Conservation (phyloP, 2,888 invertebrate genomes). For the Eupithecia inturbata region DNA sequence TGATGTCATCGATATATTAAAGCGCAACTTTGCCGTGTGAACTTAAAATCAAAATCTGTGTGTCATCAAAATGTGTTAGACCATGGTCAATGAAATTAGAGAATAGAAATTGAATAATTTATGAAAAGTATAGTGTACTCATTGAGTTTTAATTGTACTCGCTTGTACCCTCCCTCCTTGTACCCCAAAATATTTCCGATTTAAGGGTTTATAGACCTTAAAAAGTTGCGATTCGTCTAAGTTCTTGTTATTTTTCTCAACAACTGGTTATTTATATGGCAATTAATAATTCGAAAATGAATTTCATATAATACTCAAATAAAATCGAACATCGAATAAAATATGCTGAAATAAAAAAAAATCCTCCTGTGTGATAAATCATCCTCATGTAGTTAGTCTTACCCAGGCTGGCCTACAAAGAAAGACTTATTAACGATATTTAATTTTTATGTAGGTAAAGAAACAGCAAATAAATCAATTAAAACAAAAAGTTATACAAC, state of each 20-base stretch:
- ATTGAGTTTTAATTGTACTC: too few relatives aligned
- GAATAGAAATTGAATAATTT: not conserved
- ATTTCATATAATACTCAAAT: too few relatives aligned
- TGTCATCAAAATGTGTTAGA: not conserved
- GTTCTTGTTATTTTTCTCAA: not conserved
- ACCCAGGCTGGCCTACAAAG: too few relatives aligned
- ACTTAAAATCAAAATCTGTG: constrained; percentile 7
- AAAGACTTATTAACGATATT: too few relatives aligned
- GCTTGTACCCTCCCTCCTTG: too few relatives aligned
- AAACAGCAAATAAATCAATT: not conserved
- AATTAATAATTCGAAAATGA: not conserved
- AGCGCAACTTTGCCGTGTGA: constrained; percentile 1
- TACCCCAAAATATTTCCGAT: too few relatives aligned
- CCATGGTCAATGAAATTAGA: not conserved
- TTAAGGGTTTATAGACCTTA: not conserved
- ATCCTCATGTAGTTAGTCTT: too few relatives aligned
- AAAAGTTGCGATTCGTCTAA: not conserved
- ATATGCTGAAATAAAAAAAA: too few relatives aligned
- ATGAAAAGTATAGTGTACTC: not conserved
- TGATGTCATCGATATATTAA: constrained; percentile 21
- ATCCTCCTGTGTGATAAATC: too few relatives aligned
- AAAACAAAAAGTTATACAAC: not conserved
- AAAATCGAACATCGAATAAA: too few relatives aligned
- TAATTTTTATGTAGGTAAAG: too few relatives aligned
- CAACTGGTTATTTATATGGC: not conserved